Evolutionary conservation across 1,140 invertebrate species (phyloP), one percentile per base, ranked within the genome.

Genomic region (Drosophila tristis): DNA sequence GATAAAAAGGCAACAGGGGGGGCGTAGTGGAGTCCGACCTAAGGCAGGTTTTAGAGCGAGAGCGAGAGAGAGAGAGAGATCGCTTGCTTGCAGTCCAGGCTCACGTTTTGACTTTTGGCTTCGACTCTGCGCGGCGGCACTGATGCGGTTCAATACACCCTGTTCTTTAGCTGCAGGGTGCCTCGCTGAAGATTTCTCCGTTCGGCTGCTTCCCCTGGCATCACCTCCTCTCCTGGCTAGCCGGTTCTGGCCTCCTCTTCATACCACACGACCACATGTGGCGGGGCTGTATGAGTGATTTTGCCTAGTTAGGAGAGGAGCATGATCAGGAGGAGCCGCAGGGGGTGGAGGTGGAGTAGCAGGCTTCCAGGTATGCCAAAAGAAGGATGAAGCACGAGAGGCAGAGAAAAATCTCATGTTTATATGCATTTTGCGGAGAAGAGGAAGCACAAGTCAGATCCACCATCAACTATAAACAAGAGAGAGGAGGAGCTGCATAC

Each of bases 31-130:
- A 71, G 23, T 71, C 78, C 74, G 23, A 74, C 78, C 74, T 62
- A 31, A 49, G 77, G 56, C 68, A 58, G 57, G 49, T 74, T 31
- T 44, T 26, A 35, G 16, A 4, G n/a, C 5, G 42, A 11, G 13
- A 23, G 31, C 11, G 63, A 13, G n/a, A 16, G 48, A 35, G 29
- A 15, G 11, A 26, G 35, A 43, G 48, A 47, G 23, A 56, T 51
- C 15, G 47, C 48, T 75, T 44, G 59, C 74, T 56, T 71, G 74
- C 45, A 49, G 63, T 65, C 76, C 76, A 89, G 85, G 85, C 84
- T 89, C 84, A 89, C 84, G 84, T 89, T 89, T 89, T 89, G 84
- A 89, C 84, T 89, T 89, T 89, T 89, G 84, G 85, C 84, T 89
- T 77, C 62, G 60, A 43, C 70, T 73, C 48, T 72, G 70, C 56